Base-by-base conservation (phyloP, 2,888 invertebrate genomes). In the Dugesia japonica region DNA sequence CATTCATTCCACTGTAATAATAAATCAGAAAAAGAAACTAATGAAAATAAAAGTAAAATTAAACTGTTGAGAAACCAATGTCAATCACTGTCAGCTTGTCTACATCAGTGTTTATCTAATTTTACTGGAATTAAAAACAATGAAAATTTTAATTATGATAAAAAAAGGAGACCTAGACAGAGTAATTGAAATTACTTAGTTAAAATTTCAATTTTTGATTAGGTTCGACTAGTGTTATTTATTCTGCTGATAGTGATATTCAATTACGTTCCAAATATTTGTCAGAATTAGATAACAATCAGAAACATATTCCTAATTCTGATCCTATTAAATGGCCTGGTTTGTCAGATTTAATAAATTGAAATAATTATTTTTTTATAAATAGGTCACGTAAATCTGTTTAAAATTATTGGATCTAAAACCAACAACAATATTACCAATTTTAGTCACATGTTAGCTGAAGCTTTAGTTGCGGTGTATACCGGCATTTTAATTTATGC, bases 81-180 rank as follows among this genome's bases (percentile, higher is more conserved):
- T 0, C 91, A 97, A 13, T 95, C 97, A 0, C 87, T 99, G 17
- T 95, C 97, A n/a, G 92, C 97, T 26, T 97, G 97, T 85, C 92
- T 98, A 82, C 98, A 98, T 86, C 97, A 99, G 86, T 94, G 94
- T 71, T 87, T 98, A 23, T 97, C 95, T 81, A 87, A 87, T 81
- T 74, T 31, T 20, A 23, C 26, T 13, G 56, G 56, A 7, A 56
- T 56, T 23, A n/a, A 56, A 56, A 56, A 23, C 17, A 23, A n/a
- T 56, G 23, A 56, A 56, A 56, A 56, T 56, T 20, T n/a, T n/a
- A 56, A 56, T 56, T 56, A 20, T n/a, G 17, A 56, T 56, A n/a
- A 56, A 13, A 23, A 56, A 56, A 56, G 23, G n/a, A 56, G 56
- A 23, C 23, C 56, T n/a, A 56, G 56, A 23, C 56, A 56, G 17